Base-by-base conservation (phyloP, 2,888 invertebrate species). In the Leptopilina drosophilae region DNA sequence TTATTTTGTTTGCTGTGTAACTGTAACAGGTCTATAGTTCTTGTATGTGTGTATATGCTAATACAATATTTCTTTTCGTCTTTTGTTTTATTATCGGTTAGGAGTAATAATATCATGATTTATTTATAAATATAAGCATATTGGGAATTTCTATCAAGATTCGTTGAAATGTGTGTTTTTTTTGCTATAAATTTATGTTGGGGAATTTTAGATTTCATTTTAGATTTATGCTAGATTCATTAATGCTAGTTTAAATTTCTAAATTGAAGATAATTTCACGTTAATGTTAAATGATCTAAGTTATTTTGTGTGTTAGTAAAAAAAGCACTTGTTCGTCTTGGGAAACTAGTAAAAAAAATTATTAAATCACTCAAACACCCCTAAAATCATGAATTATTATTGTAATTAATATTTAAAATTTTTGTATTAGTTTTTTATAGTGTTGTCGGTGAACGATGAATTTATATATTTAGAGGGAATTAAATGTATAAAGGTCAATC, bases 401-500 rank as follows among this genome's bases (percentile, higher is more conserved):
- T 20, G 20, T 20, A 20, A 20, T 20, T 20, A 20, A 20, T 20
- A 20, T 33, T 33, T 33, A 33, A 33, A 33, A 33, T 33, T 33
- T 33, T 42, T 42, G 42, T 6, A 42, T 42, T 42, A 8, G 5
- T 42, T 42, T 8, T 3, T 42, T 1, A 42, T 5, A 42, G 8
- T 8, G 5, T 7, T 42, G 42, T 42, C 42, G 8, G 7, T 8
- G 42, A 42, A 8, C 7, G 1, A 42, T 42, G 42, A 42, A 42
- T 42, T 42, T 42, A 42, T 42, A 42, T 42, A 42, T 42, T 42
- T 42, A 42, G 8, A 15, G 4, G 12, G 46, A 66, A 66, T 15
- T 42, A 11, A 67, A 67, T 15, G 46, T 46, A 20, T 15, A 46
- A 67, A 49, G 67, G 26, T 67, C 49, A 49, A 67, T 49, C 59